Evolutionary conservation across 2,113 vertebrate species (phyloP).

Genomic region (Gnathonemus echidnorhynchus): DNA sequence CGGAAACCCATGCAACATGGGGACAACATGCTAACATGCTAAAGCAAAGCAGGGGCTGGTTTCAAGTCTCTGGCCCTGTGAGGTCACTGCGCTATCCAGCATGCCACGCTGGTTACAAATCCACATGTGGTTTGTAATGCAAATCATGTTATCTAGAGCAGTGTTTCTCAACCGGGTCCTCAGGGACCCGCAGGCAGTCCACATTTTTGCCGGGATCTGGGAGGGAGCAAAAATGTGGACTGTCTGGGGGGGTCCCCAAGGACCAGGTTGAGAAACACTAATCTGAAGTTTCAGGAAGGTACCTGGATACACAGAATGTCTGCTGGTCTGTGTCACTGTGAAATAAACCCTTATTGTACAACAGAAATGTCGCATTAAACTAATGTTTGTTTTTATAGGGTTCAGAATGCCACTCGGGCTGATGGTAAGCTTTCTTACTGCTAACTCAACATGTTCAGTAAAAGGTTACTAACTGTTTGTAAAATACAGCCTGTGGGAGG

Average conservation of each 20-base stretch:
- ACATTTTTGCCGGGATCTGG: not conserved
- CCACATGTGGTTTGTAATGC: not conserved
- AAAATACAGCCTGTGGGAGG: not conserved
- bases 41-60: not conserved
- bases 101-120: not conserved
- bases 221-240: not conserved
- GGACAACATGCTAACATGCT: not conserved
- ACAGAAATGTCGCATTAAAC: not conserved
- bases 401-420: conserved; percentile 40
- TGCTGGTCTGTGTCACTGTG: not conserved
- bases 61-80: not conserved
- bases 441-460: not conserved
- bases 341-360: not conserved
- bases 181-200: not conserved
- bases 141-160: not conserved
- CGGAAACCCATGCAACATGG: not conserved
- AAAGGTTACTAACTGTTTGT: not conserved
- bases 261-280: not conserved
- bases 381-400: conserved; percentile 34
- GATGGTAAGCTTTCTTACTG: conserved; percentile 44
- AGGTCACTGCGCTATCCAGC: not conserved
- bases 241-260: not conserved
- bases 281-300: not conserved
- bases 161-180: not conserved
- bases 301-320: not conserved